Evolutionary conservation across 37 sponge, comb jelly and placozoan genomes (phyloP).

Genomic region (Aphrocallistes beatrix): DNA sequence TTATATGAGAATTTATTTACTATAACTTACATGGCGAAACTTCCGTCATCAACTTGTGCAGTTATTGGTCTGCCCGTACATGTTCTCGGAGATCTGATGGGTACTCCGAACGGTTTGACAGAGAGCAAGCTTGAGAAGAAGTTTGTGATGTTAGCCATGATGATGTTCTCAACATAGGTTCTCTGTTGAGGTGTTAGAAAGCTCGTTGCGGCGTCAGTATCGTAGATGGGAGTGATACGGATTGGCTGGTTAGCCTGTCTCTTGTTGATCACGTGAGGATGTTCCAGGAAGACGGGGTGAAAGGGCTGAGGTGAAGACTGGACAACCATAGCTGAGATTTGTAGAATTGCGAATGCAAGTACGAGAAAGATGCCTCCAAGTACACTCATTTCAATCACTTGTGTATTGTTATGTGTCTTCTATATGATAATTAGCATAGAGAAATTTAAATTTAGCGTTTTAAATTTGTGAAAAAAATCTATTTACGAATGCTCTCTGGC

Average conservation of each 20-base stretch:
- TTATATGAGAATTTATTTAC: not conserved
- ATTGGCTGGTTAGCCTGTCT: conserved; percentile 28
- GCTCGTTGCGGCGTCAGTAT: not conserved
- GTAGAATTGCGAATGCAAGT: no score
- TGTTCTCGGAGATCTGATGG: not conserved
- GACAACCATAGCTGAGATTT: no score
- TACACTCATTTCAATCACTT: no score
- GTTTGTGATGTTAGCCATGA: not conserved
- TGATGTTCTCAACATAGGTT: not conserved
- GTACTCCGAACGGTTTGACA: not conserved
- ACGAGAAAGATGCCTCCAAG: no score
- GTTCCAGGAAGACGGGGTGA: conserved; percentile 24
- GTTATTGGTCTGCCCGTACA: not conserved
- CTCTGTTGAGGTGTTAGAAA: not conserved
- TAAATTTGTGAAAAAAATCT: no score
- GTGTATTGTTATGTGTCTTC: no score
- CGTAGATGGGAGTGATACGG: conserved; percentile 15
- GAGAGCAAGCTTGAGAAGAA: not conserved
- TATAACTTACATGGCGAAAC: not conserved
- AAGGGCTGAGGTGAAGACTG: no score
- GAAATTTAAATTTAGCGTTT: no score
- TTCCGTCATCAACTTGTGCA: not conserved
- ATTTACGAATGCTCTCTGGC: no score
- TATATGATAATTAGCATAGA: no score
- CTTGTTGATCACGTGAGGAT: conserved; percentile 7